Evolutionary conservation across 2,888 invertebrate species (phyloP).

Genomic region (Smittia sp.): DNA sequence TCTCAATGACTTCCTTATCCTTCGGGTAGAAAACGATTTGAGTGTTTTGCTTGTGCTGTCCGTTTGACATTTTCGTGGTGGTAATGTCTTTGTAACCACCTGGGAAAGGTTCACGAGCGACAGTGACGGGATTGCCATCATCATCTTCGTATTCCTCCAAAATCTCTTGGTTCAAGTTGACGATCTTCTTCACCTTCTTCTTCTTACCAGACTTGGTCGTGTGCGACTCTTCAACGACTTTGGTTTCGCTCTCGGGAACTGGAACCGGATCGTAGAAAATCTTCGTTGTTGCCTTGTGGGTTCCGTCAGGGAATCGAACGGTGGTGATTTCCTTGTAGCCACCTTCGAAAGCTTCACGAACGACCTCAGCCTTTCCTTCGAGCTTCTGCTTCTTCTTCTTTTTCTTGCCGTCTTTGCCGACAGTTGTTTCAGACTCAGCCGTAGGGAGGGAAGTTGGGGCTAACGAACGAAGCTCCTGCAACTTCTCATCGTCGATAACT

Average conservation of each 20-base stretch:
- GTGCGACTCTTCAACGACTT: slow-evolving; percentile 34
- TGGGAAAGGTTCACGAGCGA: slow-evolving; percentile 36
- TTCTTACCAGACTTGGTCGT: slow-evolving; percentile 38
- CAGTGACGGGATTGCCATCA: slow-evolving; percentile 28
- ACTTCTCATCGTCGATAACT: slow-evolving; percentile 26
- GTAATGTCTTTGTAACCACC: slow-evolving; percentile 39
- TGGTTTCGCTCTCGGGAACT: slow-evolving; percentile 20
- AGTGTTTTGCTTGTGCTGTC: slow-evolving; percentile 21
- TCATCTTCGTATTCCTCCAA: slow-evolving; percentile 34
- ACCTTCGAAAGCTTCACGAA: slow-evolving; percentile 35
- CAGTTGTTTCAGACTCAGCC: background rate
- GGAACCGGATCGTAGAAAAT: slow-evolving; percentile 27
- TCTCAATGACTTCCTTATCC: slow-evolving; percentile 40
- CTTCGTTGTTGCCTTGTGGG: background rate
- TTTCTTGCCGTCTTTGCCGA: slow-evolving; percentile 27
- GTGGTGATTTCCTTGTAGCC: slow-evolving; percentile 37
- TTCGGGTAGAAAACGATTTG: slow-evolving; percentile 37
- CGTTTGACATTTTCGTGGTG: slow-evolving; percentile 23
- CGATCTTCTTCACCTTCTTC: slow-evolving; percentile 38
- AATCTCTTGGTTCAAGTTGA: slow-evolving; percentile 31
- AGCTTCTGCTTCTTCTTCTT: slow-evolving; percentile 40
- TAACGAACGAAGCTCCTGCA: slow-evolving; percentile 11
- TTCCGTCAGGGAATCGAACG: slow-evolving; percentile 31
- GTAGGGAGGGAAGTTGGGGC: no score
- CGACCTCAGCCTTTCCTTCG: slow-evolving; percentile 23